Base-by-base conservation (phyloP, 2,113 vertebrate species). In the western clawed frog (Xenopus tropicalis) region DNA sequence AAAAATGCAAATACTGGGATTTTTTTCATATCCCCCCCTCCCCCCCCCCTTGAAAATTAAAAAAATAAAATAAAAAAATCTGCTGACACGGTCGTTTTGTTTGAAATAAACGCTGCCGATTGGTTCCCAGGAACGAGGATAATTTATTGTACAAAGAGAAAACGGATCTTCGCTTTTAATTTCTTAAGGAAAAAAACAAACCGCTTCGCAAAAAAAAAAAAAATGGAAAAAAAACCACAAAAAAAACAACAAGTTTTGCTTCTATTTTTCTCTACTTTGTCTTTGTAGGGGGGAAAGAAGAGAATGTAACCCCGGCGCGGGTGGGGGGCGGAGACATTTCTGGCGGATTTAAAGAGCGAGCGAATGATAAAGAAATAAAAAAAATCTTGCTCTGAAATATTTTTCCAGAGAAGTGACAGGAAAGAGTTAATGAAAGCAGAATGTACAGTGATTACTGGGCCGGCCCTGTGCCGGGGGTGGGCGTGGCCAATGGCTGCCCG, bases 71-170 rank as follows among this genome's bases (percentile, higher is more conserved):
- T 52, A 64, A 64, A 66, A 72, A 74, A 58, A 13, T 16, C 21
- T 43, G 29, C 54, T 61, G n/a, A 74, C 12, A 10, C 58, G 21
- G 11, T 74, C 68, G 58, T 74, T 68, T 68, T 74, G 72, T 74
- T 74, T 61, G 56, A 51, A 59, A 61, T 61, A 66, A 74, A 57
- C 51, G 72, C 72, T 61, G 72, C 64, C 72, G 61, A 68, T 74
- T 51, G 65, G 61, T 66, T 43, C n/a, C 48, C 58, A 68, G 52
- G 65, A 43, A 61, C 22, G 37, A 66, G 22, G 19, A 74, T 74
- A 74, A 74, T 74, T 74, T 74, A 74, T 74, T 74, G 72, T 74
- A 52, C 59, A 74, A 74, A 74, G 22, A 25, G 16, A 13, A 73
- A 13, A 73, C 43, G 58, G 64, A 67, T 61, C 22, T 66, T 54